Conservation (phyloP, 2,113 vertebrate genomes). For the Tyrannus savana region DNA sequence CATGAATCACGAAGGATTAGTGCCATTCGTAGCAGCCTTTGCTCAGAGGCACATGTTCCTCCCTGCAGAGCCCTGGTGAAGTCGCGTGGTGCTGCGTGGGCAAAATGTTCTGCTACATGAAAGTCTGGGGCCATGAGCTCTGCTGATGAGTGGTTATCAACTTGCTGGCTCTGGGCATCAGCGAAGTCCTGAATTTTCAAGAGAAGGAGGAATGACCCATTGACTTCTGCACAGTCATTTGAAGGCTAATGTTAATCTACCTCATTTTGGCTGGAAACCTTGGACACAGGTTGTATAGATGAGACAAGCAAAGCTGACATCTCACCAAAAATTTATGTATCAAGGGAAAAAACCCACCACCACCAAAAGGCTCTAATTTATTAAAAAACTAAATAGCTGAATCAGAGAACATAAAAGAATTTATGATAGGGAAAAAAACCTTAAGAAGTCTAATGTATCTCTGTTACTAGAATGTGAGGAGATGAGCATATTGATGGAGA, state of each 20-base stretch:
- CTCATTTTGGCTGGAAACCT: not conserved
- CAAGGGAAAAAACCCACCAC: not conserved
- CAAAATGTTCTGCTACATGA: not conserved
- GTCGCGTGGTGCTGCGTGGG: not conserved
- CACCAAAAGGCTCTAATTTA: not conserved
- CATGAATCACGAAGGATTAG: not conserved
- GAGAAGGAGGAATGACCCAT: not conserved
- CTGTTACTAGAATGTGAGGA: not conserved
- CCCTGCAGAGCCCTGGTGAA: not conserved
- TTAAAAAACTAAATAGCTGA: not conserved
- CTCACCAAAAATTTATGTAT: not conserved
- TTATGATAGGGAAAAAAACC: not conserved
- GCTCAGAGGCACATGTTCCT: not conserved
- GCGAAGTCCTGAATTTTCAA: not conserved
- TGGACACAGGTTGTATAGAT: not conserved
- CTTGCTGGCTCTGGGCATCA: not conserved
- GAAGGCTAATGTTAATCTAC: not conserved
- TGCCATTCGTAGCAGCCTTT: not conserved
- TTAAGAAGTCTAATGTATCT: not conserved
- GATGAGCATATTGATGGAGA: not conserved
- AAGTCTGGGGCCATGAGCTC: not conserved
- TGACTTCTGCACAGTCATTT: not conserved
- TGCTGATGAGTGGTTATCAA: fast-evolving
- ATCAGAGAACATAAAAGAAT: not conserved
- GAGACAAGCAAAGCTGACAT: not conserved